Conservation (phyloP, 2,888 invertebrate species). For the Drosophila birchii region DNA sequence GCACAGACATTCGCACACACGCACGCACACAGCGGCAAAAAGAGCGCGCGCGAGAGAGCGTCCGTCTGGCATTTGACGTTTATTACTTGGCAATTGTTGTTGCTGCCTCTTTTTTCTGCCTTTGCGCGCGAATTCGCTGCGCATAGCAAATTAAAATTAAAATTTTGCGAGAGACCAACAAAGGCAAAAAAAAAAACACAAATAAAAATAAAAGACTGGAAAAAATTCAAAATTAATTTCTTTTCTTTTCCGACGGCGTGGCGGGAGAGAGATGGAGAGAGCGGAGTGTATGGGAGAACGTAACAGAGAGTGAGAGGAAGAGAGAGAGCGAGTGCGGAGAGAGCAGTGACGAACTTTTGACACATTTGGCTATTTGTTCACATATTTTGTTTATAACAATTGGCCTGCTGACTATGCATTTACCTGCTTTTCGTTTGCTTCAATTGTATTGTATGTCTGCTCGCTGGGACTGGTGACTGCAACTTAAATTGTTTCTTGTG, state of each 20-base stretch:
- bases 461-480: constrained; percentile 45
- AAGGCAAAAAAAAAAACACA: constrained; percentile 46
- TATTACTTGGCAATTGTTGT: constrained; percentile 48
- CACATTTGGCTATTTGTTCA: constrained; percentile 42
- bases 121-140: constrained; percentile 76
- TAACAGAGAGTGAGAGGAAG: constrained; percentile 5
- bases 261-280: constrained; percentile 35
- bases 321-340: constrained; percentile 14
- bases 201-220: too few species aligned
- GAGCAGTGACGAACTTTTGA: constrained; percentile 62
- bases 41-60: constrained; percentile 44
- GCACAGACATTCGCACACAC: constrained; percentile 6
- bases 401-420: constrained; percentile 47
- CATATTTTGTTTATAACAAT: constrained; percentile 60
- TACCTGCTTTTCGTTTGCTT: constrained; percentile 55
- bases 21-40: constrained; percentile 28
- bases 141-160: constrained; percentile 74
- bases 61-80: constrained; percentile 74
- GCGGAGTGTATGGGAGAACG: constrained; percentile 3
- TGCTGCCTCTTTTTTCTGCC: constrained; percentile 53
- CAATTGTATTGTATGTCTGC: constrained; percentile 19
- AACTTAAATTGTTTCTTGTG: constrained; percentile 54
- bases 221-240: constrained; percentile 52
- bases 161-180: constrained; percentile 50
- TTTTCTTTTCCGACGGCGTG: constrained; percentile 46